Evolutionary conservation across 2,797 vertebrate genomes (phyloP).

Genomic region (Morelia viridis): DNA sequence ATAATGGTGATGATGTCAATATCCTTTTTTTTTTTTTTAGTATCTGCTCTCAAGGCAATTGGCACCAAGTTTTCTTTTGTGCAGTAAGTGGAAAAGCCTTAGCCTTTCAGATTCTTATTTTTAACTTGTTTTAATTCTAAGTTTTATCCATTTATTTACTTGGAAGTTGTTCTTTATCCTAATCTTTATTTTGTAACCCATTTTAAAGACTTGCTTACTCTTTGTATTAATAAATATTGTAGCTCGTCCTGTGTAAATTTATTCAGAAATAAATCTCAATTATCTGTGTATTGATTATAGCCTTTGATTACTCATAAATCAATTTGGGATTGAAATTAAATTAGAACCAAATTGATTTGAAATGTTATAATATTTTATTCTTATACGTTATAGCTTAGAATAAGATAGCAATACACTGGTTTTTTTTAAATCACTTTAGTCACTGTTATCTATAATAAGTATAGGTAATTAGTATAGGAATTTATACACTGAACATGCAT

Average conservation of each 20-base stretch:
- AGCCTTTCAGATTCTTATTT: background rate
- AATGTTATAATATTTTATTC: background rate
- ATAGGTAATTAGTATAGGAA: background rate
- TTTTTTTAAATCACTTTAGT: background rate
- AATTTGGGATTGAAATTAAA: background rate
- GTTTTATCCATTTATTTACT: background rate
- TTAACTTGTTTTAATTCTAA: background rate
- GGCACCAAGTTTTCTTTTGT: background rate
- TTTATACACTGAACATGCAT: background rate
- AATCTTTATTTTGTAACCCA: background rate
- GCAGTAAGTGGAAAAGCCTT: background rate
- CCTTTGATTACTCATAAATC: background rate
- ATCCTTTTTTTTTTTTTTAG: too few relatives aligned
- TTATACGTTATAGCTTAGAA: background rate
- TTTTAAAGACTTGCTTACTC: background rate
- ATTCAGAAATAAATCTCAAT: background rate
- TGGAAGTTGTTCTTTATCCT: background rate
- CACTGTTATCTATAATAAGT: slow-evolving; percentile 18
- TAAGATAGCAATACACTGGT: background rate
- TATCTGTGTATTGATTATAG: background rate
- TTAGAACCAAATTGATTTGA: background rate
- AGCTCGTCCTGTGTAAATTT: background rate
- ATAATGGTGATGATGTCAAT: too few relatives aligned
- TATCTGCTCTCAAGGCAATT: too few relatives aligned
- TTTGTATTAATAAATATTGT: background rate